These are phyloP conservation scores for Paramormyrops kingsleyae DNA, from an alignment of 2,113 vertebrate species.

Conservation along the genomic window DNA sequence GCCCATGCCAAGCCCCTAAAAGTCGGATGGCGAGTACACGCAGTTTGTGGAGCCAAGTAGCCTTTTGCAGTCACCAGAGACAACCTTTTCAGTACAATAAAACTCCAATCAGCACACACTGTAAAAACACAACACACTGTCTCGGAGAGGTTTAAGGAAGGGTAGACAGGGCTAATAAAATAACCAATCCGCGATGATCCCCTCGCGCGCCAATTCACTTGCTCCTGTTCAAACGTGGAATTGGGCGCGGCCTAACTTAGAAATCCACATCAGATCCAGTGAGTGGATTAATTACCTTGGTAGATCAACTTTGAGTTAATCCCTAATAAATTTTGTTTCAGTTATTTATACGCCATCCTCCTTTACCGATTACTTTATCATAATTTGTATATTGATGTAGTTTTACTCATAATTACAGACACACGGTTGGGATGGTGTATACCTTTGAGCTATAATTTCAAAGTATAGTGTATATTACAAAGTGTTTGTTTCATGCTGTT, in stretches of 20 bases:
- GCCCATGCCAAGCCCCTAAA: neutral
- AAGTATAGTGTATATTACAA: neutral
- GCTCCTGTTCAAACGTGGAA: neutral
- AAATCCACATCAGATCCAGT: neutral
- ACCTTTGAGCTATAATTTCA: neutral
- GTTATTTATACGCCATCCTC: neutral
- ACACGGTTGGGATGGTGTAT: neutral
- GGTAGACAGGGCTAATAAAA: neutral
- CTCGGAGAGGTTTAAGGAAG: neutral
- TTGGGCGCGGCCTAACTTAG: neutral
- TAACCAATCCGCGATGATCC: neutral
- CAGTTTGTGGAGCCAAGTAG: constrained; percentile 83
- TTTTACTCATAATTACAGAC: neutral
- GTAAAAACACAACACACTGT: constrained; percentile 46
- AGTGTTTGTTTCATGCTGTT: neutral
- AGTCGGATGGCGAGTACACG: constrained; percentile 78
- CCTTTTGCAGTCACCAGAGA: constrained; percentile 73
- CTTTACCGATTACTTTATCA: neutral
- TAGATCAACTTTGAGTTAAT: neutral
- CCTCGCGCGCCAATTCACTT: neutral
- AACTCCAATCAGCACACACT: constrained; percentile 49
- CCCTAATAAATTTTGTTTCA: neutral
- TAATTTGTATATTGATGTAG: neutral
- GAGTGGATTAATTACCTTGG: neutral
- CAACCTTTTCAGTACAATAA: constrained; percentile 45